Base-by-base conservation (phyloP, 2,113 vertebrate species). In the Microcebus lehilahytsara region DNA sequence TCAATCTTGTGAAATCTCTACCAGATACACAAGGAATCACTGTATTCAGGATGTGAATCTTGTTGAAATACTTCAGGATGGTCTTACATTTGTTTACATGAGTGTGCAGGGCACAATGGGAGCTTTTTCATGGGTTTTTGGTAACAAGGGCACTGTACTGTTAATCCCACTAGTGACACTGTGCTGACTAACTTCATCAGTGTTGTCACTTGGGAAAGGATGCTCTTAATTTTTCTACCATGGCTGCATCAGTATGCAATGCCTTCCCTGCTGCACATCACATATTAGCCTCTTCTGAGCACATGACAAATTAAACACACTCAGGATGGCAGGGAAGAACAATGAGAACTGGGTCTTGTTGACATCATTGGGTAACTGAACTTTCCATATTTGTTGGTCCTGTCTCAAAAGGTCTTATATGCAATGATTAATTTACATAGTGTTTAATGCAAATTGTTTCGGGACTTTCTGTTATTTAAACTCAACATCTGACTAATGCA, bases 81-180 rank as follows among this genome's bases (percentile, higher is more conserved):
- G 27, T 22, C 17, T 74, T 67, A 5, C 0, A 3, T 79, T 88
- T 74, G 46, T 5, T 78, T 67, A 23, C 25, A 60, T 64, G 25
- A 56, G 2, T 8, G 12, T 51, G 10, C 20, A 53, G 0, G 19
- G 9, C 1, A 80, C 3, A n/a, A 9, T 14, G 6, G 11, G 30
- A 69, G 2, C 0, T 12, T 79, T 92, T 71, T 69, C 51, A 40
- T 23, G 60, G 6, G 34, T 46, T 42, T 93, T 93, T 88, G 6
- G 30, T 62, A 91, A 89, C 75, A 42, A 37, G 0, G 20, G 20
- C 9, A 56, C 2, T 46, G 4, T 13, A 25, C 10, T 25, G 6
- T 60, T 51, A 62, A 71, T 66, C 4, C 2, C 2, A 67, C 12
- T 37, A 22, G 11, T 62, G 7, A 32, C 10, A 89, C 85, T 84